These are phyloP conservation scores for Urocynchramus pylzowi DNA, from an alignment of 2,113 vertebrate genomes.

Conservation along the genomic window DNA sequence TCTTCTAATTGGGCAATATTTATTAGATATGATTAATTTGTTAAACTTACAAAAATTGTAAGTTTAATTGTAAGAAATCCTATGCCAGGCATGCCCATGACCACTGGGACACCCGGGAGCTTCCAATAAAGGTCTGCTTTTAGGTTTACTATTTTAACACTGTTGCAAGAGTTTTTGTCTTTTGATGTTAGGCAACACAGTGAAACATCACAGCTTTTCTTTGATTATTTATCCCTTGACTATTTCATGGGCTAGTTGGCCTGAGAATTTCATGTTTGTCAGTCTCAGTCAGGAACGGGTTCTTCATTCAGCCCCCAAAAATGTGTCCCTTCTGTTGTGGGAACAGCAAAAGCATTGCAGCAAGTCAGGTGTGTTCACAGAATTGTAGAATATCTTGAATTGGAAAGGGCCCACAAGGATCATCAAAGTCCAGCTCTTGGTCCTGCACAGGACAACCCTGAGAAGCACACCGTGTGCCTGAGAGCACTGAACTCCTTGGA, in stretches of 20 bases:
- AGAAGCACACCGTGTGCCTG: not conserved
- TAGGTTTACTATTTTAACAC: not conserved
- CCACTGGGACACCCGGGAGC: not conserved
- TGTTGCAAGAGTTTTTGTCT: not conserved
- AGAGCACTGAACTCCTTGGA: not conserved
- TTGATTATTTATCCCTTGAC: not conserved
- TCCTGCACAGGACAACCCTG: not conserved
- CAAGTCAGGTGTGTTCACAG: not conserved
- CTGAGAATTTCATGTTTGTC: not conserved
- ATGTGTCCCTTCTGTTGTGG: not conserved
- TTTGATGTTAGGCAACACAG: not conserved
- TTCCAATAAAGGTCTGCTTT: not conserved
- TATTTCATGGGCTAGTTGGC: not conserved
- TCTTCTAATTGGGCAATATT: not conserved
- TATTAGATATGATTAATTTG: not conserved
- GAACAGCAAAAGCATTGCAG: not conserved
- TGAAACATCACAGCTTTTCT: not conserved
- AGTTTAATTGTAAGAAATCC: too few species aligned
- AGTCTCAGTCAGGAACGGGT: not conserved
- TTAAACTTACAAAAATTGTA: not conserved
- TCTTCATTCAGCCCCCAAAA: not conserved
- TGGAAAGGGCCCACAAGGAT: not conserved
- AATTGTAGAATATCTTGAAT: not conserved
- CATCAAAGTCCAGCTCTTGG: not conserved
- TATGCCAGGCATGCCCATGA: rapidly evolving